A percentile compares a stretch with the other conserved stretches of the same genome.
Evolutionary conservation across 1,140 invertebrate genomes (phyloP).

Genomic region (Panagrolaimus sp.): DNA sequence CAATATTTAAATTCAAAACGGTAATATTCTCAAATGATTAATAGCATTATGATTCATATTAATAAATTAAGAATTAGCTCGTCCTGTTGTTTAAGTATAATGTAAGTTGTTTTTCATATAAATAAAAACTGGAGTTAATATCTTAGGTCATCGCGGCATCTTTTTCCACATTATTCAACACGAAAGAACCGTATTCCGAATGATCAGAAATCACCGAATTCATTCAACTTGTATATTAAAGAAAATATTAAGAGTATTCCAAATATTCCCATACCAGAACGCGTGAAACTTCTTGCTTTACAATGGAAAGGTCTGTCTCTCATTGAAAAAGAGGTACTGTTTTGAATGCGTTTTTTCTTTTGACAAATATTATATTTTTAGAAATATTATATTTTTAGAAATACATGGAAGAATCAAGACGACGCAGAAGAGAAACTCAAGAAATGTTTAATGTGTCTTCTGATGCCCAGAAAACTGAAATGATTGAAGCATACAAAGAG

Average conservation of each 20-base stretch:
- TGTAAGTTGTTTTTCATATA: too few relatives aligned
- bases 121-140: too few relatives aligned
- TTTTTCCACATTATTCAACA: too few relatives aligned
- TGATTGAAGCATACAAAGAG: neutral
- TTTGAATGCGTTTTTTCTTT: neutral
- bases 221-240: neutral
- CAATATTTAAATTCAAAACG: too few relatives aligned
- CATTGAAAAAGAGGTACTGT: neutral
- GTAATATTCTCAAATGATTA: too few relatives aligned
- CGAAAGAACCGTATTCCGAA: neutral
- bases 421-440: too few relatives aligned
- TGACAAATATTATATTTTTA: neutral
- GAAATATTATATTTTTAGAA: neutral
- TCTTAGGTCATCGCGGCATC: too few relatives aligned
- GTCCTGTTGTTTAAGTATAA: too few relatives aligned
- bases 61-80: too few relatives aligned
- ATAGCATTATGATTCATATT: too few relatives aligned
- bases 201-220: neutral
- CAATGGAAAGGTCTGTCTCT: neutral
- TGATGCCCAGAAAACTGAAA: too few relatives aligned
- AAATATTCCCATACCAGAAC: neutral
- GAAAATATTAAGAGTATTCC: neutral
- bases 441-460: too few relatives aligned
- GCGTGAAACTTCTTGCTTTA: neutral
- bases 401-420: slow-evolving; percentile 3